These are phyloP conservation scores for Drosophila mojavensis DNA, from an alignment of 1,140 invertebrate genomes.

Conservation along the genomic window DNA sequence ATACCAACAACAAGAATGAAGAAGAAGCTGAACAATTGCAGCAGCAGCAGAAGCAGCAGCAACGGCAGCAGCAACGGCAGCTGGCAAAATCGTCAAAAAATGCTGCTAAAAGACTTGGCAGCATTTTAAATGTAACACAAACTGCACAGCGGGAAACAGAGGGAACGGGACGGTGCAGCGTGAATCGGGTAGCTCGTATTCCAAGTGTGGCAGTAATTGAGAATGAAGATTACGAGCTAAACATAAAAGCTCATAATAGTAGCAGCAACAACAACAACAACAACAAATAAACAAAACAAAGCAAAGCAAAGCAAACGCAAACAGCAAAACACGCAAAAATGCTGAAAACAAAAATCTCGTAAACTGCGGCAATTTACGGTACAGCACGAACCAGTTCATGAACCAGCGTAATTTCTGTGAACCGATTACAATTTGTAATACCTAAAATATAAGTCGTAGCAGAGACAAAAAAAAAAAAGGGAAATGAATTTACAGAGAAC, in stretches of 20 bases:
- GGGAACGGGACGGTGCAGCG: not conserved
- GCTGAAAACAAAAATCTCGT: slow-evolving; percentile 5
- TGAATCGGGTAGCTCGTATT: slow-evolving; percentile 10
- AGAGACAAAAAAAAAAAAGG: not conserved
- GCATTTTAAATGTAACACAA: slow-evolving; percentile 36
- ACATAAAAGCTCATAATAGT: slow-evolving; percentile 36
- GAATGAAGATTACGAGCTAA: slow-evolving; percentile 39
- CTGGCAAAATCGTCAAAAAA: slow-evolving; percentile 48
- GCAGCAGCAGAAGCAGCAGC: not conserved
- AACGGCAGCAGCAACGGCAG: slow-evolving; percentile 6
- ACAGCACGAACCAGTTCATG: slow-evolving; percentile 21
- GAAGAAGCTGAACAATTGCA: slow-evolving; percentile 1
- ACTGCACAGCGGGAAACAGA: not conserved
- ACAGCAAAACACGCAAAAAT: not conserved
- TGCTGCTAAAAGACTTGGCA: slow-evolving; percentile 36
- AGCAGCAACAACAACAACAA: not conserved
- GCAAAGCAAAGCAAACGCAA: slow-evolving; percentile 3
- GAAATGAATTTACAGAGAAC: not conserved
- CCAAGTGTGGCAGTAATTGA: slow-evolving; percentile 37
- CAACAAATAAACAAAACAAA: not conserved
- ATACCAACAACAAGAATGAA: slow-evolving; percentile 1
- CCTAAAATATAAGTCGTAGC: not conserved
- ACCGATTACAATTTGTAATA: no score
- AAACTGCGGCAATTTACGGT: slow-evolving; percentile 30
- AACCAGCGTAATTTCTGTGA: not conserved